Conservation (phyloP, 2,888 invertebrate genomes). For the Ormyrus thymus region DNA sequence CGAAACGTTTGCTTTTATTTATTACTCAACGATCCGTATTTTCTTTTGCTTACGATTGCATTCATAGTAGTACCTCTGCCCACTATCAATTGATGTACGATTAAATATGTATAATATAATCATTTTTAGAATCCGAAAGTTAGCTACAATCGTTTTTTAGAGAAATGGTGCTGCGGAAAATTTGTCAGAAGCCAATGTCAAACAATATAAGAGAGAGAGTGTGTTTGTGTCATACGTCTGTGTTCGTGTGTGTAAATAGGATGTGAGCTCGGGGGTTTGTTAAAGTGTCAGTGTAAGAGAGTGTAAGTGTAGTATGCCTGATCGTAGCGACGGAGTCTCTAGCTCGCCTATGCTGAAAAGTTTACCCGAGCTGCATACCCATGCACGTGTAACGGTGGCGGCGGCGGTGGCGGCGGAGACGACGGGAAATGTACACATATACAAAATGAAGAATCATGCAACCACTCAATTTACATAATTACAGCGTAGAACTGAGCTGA, state of each 20-base stretch:
- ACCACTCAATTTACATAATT: constrained; percentile 47
- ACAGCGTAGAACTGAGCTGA: neutral
- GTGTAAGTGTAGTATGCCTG: constrained; percentile 39
- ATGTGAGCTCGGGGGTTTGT: constrained; percentile 37
- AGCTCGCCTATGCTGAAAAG: neutral
- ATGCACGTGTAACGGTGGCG: no score
- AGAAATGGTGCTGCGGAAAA: constrained; percentile 52
- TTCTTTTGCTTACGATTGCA: constrained; percentile 17
- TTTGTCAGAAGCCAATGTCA: constrained; percentile 52
- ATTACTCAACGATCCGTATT: constrained; percentile 39
- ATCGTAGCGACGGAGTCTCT: constrained; percentile 35
- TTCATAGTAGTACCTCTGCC: no score
- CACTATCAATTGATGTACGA: neutral
- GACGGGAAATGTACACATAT: constrained; percentile 2
- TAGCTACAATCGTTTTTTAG: constrained; percentile 37
- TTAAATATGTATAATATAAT: constrained; percentile 11
- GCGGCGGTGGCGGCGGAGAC: neutral
- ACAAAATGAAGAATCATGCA: constrained; percentile 42
- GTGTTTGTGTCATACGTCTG: neutral
- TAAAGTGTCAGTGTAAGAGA: constrained; percentile 26
- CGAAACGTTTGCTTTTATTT: constrained; percentile 35
- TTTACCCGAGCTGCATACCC: constrained; percentile 9
- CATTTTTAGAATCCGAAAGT: constrained; percentile 27
- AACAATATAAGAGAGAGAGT: constrained; percentile 54
- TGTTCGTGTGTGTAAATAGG: constrained; percentile 17